Conservation (phyloP, 2,113 vertebrate genomes). For the Conger conger region DNA sequence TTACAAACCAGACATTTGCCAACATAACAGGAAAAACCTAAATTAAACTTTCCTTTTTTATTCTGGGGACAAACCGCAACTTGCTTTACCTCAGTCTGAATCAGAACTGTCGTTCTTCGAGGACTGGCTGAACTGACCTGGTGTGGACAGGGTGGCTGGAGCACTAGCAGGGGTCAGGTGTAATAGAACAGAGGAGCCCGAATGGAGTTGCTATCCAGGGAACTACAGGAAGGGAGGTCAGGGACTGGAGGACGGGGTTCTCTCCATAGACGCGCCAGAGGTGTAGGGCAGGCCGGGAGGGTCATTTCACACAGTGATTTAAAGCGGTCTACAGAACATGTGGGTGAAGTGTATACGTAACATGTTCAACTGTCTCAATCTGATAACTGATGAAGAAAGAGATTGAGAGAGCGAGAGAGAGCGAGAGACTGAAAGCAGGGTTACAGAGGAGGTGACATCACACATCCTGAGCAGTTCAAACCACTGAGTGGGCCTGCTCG, state of each 20-base stretch:
- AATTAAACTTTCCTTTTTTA: conserved; percentile 14
- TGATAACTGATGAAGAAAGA: not conserved
- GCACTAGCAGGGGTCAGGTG: not conserved
- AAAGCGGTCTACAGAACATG: not conserved
- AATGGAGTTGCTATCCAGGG: too few relatives aligned
- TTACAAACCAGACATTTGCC: conserved; percentile 8
- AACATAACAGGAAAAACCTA: not conserved
- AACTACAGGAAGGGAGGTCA: too few relatives aligned
- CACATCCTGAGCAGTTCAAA: not conserved
- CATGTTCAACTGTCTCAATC: not conserved
- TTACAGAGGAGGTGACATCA: not conserved
- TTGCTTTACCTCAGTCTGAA: not conserved
- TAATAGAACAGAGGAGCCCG: too few relatives aligned
- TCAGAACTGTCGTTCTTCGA: not conserved
- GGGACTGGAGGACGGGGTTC: too few relatives aligned
- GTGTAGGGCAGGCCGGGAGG: too few relatives aligned
- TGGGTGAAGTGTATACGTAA: not conserved
- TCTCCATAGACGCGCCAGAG: too few relatives aligned
- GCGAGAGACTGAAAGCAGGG: not conserved
- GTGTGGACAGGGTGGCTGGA: too few relatives aligned
- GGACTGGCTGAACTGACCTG: not conserved
- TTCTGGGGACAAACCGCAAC: not conserved
- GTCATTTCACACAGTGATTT: not conserved
- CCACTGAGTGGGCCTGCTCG: not conserved
- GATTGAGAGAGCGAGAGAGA: not conserved